phyloP scores from a whole-genome alignment of 2,113 vertebrate genomes.

The Shinisaurus crocodilurus region DNA sequence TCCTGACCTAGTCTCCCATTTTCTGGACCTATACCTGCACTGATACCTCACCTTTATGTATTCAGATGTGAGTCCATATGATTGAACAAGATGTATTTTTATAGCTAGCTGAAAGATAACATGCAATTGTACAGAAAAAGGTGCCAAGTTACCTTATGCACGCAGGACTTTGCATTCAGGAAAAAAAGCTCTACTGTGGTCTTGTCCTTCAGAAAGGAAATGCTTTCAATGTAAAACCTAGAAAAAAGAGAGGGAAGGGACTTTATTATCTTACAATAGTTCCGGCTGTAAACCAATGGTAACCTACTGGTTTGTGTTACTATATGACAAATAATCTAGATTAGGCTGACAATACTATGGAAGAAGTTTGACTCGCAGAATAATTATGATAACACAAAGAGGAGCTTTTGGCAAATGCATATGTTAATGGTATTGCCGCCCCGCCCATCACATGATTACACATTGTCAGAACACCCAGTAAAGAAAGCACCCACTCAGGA shows the following conservation, averaged over 20 bases:
- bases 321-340: neutral
- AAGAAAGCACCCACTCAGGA: neutral
- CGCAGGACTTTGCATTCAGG: constrained; percentile 93
- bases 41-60: neutral
- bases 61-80: neutral
- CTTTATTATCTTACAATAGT: constrained; percentile 33
- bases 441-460: neutral
- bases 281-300: constrained; percentile 2
- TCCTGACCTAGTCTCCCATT: too few relatives aligned
- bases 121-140: neutral
- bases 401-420: neutral
- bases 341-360: neutral
- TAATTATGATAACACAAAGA: neutral
- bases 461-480: neutral
- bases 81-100: neutral
- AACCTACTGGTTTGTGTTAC: neutral
- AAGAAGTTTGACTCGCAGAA: neutral
- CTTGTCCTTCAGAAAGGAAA: constrained; percentile 93
- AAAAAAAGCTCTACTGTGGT: constrained; percentile 96
- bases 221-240: constrained; percentile 98
- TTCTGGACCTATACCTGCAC: too few relatives aligned
- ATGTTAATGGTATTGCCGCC: neutral
- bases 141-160: constrained; percentile 87
- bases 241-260: constrained; percentile 28
- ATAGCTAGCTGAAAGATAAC: neutral